Evolutionary conservation across 1,140 invertebrate species (phyloP).

Genomic region (Adoxophyes honmai): DNA sequence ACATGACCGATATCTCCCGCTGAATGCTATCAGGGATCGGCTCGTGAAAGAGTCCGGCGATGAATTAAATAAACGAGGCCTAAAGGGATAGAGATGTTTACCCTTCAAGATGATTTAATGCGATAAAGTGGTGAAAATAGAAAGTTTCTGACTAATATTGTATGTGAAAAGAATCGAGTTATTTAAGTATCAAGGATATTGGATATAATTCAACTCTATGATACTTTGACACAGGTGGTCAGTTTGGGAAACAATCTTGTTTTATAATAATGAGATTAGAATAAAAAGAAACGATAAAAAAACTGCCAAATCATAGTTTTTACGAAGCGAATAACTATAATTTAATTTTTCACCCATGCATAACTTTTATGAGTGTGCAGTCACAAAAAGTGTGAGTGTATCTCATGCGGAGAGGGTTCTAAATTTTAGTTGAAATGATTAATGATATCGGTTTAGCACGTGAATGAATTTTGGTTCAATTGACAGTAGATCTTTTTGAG

Average conservation of each 20-base stretch:
- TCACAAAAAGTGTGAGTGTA: conserved; percentile 19
- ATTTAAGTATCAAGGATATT: too few species aligned
- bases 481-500: conserved; percentile 49
- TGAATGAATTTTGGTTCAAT: conserved; percentile 57
- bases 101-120: conserved; percentile 13
- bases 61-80: conserved; percentile 64
- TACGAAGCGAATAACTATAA: not conserved
- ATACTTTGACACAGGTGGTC: too few species aligned
- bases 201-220: too few species aligned
- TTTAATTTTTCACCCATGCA: not conserved
- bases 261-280: too few species aligned
- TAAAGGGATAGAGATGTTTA: conserved; percentile 16
- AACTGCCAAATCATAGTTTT: conserved; percentile 35
- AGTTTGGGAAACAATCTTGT: too few species aligned
- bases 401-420: conserved; percentile 30
- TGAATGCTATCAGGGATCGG: conserved; percentile 64
- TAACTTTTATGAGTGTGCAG: not conserved
- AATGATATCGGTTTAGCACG: conserved; percentile 53
- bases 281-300: too few species aligned
- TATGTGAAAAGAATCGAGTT: too few species aligned
- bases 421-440: conserved; percentile 63
- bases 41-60: conserved; percentile 66
- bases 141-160: conserved; percentile 1
- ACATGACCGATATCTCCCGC: conserved; percentile 64
- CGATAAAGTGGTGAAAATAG: conserved; percentile 6